phyloP scores from a whole-genome alignment of 2,797 vertebrate genomes.

The Acropternis orthonyx region DNA sequence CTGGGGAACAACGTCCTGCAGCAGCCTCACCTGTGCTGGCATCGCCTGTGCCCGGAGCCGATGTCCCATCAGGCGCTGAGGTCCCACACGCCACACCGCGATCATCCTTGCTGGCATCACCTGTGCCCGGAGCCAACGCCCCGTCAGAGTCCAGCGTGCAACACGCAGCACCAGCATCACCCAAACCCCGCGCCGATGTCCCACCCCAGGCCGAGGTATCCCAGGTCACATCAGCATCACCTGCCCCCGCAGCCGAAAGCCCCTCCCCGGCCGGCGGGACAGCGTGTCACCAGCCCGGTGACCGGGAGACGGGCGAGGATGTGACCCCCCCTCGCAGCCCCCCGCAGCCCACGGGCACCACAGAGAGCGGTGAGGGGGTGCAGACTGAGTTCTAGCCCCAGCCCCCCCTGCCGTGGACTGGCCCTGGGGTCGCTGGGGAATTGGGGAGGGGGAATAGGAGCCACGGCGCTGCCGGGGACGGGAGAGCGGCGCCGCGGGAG shows the following conservation, averaged over 20 bases:
- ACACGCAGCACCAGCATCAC: neutral
- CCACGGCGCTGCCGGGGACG: neutral
- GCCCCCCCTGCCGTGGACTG: neutral
- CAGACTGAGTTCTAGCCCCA: conserved; percentile 77
- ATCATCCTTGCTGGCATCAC: neutral
- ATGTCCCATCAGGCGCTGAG: neutral
- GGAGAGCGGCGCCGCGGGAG: neutral
- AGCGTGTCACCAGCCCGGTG: conserved; percentile 45
- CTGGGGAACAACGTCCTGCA: conserved; percentile 21
- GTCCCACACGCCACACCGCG: neutral
- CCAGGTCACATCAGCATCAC: conserved; percentile 39
- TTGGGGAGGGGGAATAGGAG: neutral
- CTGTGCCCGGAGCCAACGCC: neutral
- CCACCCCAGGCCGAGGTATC: neutral
- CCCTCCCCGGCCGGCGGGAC: neutral
- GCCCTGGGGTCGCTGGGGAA: neutral
- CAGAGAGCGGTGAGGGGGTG: conserved; percentile 54
- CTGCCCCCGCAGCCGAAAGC: neutral
- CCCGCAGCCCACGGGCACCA: neutral
- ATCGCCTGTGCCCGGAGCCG: neutral
- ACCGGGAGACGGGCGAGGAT: conserved; percentile 67
- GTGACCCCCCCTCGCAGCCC: neutral
- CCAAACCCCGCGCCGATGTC: neutral
- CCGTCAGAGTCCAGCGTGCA: neutral
- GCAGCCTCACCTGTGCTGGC: conserved; percentile 25